These are phyloP conservation scores for Vulpes lagopus DNA, from an alignment of 2,113 vertebrate species.

Conservation along the genomic window DNA sequence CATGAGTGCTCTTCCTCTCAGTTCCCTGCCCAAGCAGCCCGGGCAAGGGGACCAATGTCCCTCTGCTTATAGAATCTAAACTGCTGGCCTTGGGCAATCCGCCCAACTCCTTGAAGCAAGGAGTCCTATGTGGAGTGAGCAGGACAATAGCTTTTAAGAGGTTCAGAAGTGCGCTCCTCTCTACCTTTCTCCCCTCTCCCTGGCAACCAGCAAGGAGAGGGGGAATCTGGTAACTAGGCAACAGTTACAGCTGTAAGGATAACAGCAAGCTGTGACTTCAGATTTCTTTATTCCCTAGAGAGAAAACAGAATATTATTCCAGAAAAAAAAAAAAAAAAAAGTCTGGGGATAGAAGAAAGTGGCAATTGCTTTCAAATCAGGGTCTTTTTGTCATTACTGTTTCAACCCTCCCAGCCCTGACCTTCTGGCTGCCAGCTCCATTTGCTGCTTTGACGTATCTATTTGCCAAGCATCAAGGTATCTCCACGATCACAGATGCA, in stretches of 20 bases:
- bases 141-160: conserved; percentile 76
- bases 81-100: neutral
- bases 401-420: neutral
- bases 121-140: conserved; percentile 49
- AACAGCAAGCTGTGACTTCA: conserved; percentile 78
- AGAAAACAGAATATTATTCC: conserved; percentile 69
- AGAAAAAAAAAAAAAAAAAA: neutral
- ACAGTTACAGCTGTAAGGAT: conserved; percentile 79
- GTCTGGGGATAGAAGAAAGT: conserved; percentile 46
- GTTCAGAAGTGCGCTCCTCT: conserved; percentile 70
- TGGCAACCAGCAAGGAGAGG: conserved; percentile 76
- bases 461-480: neutral
- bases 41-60: neutral
- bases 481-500: conserved; percentile 30
- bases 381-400: neutral
- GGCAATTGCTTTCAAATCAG: conserved; percentile 29
- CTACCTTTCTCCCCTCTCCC: conserved; percentile 80
- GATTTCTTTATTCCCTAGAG: conserved; percentile 74
- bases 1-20: neutral
- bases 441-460: neutral
- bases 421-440: neutral
- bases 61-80: conserved; percentile 49
- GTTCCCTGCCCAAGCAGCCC: neutral
- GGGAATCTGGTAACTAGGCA: conserved; percentile 78
- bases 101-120: conserved; percentile 52